Evolutionary conservation across 2,113 vertebrate genomes (phyloP).

Genomic region (Festucalex cinctus): DNA sequence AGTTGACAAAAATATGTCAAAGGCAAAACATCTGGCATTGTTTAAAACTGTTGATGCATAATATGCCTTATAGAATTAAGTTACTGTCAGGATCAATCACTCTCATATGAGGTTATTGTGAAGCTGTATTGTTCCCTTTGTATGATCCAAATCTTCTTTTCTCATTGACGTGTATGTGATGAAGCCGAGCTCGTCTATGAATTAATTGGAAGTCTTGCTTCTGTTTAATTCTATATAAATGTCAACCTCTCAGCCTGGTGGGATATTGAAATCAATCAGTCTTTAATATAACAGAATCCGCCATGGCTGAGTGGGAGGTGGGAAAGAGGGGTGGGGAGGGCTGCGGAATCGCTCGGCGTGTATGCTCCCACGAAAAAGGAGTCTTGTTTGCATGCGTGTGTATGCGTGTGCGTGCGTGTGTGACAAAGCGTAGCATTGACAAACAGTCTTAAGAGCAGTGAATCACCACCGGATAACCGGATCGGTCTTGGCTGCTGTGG

Average conservation of each 20-base stretch:
- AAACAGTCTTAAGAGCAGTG: slow-evolving; percentile 23
- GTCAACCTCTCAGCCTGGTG: slow-evolving; percentile 55
- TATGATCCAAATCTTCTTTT: slow-evolving; percentile 60
- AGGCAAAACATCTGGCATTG: no score
- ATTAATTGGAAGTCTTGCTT: slow-evolving; percentile 60
- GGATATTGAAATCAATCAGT: slow-evolving; percentile 65
- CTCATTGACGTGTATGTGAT: slow-evolving; percentile 48
- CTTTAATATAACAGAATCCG: slow-evolving; percentile 48
- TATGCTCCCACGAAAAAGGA: not conserved
- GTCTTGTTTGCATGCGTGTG: slow-evolving; percentile 30
- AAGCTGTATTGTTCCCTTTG: slow-evolving; percentile 51
- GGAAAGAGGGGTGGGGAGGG: slow-evolving; percentile 35
- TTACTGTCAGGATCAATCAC: not conserved
- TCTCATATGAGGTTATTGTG: slow-evolving; percentile 42
- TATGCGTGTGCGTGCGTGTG: slow-evolving; percentile 29
- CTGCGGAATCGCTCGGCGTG: not conserved
- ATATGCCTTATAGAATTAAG: not conserved
- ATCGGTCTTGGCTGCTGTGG: slow-evolving; percentile 44
- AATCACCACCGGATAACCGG: slow-evolving; percentile 35
- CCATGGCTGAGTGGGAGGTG: slow-evolving; percentile 29
- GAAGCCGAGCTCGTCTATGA: slow-evolving; percentile 42
- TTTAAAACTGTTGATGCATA: not conserved
- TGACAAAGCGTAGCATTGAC: slow-evolving; percentile 17
- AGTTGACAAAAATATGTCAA: no score
- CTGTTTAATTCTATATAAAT: slow-evolving; percentile 65